Evolutionary conservation across 2,113 vertebrate species (phyloP), one percentile per base, ranked within the genome.

Genomic region (Cephalopterus ornatus): DNA sequence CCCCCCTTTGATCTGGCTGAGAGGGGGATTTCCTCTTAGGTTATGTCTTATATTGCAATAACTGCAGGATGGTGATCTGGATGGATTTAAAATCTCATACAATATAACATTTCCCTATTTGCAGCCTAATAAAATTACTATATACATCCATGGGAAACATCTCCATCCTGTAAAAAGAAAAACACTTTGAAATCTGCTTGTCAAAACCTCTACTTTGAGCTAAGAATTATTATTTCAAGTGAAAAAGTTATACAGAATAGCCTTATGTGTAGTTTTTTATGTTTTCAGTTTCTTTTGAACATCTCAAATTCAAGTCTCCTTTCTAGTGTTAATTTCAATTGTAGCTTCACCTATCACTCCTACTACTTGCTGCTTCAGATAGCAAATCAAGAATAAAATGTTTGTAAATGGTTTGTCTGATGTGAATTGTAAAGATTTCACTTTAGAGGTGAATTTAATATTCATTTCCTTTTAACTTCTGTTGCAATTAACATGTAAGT

Each of bases 121-220:
- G 61, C 56, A 75, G 19, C 23, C 28, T 91, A 91, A 86, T 96
- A 91, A 95, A 92, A 88, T 93, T 92, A 72, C 65, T 88, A 62
- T 89, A 94, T 95, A 96, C 83, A 93, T 95, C 88, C 73, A 88
- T 93, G 94, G 96, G 88, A 97, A 96, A 93, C 19, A 82, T 53
- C 65, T 78, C 65, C 76, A 89, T 94, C 88, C 91, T 92, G 95
- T 89, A 92, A 72, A 62, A 93, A 93, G 68, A 78, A 96, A 93
- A 96, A n/a, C 58, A 72, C 18, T 86, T 80, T 49, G 72, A 75
- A 24, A 78, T 79, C 32, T 66, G n/a, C 44, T 66, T 71, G n/a
- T 58, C n/a, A 91, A 89, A 85, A 27, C 12, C 15, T 67, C 39
- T 87, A 68, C 61, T 27, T 3, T n/a, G 44, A 66, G 14, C 6